These are phyloP conservation scores for Oceanodroma leucorhoa DNA, from an alignment of 2,797 vertebrate species.

Conservation along the genomic window DNA sequence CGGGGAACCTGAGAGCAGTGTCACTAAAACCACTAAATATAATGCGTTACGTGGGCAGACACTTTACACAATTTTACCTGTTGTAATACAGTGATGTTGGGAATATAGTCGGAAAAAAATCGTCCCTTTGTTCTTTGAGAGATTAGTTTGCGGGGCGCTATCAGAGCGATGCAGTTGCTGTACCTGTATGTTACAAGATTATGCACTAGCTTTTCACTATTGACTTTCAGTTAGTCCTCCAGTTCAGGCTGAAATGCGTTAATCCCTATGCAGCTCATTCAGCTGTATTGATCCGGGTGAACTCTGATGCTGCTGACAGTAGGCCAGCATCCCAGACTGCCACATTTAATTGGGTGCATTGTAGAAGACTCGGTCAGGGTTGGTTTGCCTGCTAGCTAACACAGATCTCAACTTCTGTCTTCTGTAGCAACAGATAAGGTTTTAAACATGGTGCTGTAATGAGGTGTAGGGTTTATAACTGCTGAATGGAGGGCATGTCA, in stretches of 20 bases:
- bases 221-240: neutral
- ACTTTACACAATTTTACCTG: neutral
- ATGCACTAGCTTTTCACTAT: neutral
- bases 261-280: neutral
- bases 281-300: neutral
- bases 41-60: neutral
- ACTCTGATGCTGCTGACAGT: neutral
- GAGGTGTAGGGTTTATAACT: neutral
- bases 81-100: neutral
- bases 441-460: neutral
- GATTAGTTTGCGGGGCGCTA: neutral
- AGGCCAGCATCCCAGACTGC: neutral
- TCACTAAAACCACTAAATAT: rapidly evolving
- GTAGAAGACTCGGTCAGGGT: neutral
- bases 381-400: neutral
- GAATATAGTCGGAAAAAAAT: neutral
- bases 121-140: conserved; percentile 6
- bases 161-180: neutral
- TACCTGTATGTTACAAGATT: neutral
- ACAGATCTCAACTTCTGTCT: neutral
- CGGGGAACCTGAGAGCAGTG: neutral
- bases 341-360: rapidly evolving
- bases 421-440: neutral
- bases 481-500: neutral
- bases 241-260: neutral